Conservation (phyloP, 2,888 invertebrate genomes). For the Sphaeridia pumilis region DNA sequence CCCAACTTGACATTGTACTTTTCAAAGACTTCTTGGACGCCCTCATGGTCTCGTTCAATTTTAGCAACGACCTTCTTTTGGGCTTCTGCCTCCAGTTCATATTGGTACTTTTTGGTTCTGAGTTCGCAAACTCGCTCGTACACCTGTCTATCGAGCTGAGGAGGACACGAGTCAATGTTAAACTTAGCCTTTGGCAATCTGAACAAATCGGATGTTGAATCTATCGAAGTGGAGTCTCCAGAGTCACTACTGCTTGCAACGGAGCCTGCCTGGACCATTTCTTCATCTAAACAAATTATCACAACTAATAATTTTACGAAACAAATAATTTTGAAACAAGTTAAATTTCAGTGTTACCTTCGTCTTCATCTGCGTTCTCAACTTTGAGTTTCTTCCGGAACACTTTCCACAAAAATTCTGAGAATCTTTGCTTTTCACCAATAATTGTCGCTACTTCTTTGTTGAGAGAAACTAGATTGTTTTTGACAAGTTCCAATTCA, state of each 20-base stretch:
- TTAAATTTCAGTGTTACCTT: not conserved
- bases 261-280: not conserved
- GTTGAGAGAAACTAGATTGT: slow-evolving; percentile 45
- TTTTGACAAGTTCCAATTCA: slow-evolving; percentile 42
- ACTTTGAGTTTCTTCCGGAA: slow-evolving; percentile 71
- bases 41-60: slow-evolving; percentile 19
- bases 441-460: slow-evolving; percentile 49
- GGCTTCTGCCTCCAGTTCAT: slow-evolving; percentile 25
- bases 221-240: slow-evolving; percentile 24
- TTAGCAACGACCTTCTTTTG: slow-evolving; percentile 25
- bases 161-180: slow-evolving; percentile 30
- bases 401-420: slow-evolving; percentile 63
- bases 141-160: slow-evolving; percentile 22
- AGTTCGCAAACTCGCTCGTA: slow-evolving; percentile 27
- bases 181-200: slow-evolving; percentile 25
- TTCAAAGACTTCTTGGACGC: slow-evolving; percentile 21
- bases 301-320: not conserved
- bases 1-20: slow-evolving; percentile 23
- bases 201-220: slow-evolving; percentile 28
- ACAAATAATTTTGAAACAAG: not conserved
- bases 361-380: slow-evolving; percentile 45
- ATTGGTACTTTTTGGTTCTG: slow-evolving; percentile 18
- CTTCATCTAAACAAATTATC: not conserved
- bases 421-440: slow-evolving; percentile 58
- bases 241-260: slow-evolving; percentile 19